Evolutionary conservation across 2,797 vertebrate genomes (phyloP), one percentile per base, ranked within the genome.

Genomic region (Graptemys geographica): DNA sequence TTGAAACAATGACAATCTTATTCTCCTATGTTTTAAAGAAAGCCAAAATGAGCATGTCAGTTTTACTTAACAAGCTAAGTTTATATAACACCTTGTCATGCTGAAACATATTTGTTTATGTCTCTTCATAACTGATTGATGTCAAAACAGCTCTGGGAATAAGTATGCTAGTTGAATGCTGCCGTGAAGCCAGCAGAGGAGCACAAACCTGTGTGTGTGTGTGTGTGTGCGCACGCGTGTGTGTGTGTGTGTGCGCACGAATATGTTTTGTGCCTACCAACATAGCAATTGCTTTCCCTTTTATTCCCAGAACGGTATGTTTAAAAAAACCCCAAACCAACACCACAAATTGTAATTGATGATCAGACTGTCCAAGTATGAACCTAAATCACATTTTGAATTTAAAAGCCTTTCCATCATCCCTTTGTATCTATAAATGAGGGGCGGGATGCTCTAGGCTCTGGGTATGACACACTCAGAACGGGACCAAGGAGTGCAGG

Each of bases 21-120:
- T 25, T 90, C 93, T 12, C 78, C 41, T 83, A 1, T 3, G 41
- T n/a, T 93, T 85, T 88, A 53, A 41, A 33, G 49, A 27, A 88
- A 84, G 69, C 15, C 21, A 52, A 79, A 78, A 86, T 44, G 76
- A 94, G 88, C 33, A 13, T 16, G 56, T 5, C 56, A 69, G 52
- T 18, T 91, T 94, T 69, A 47, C 56, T 87, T 90, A 81, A 28
- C 57, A 86, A 44, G 7, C 72, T 88, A 65, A 86, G 79, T 80
- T 44, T 90, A 81, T 21, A 11, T 44, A 69, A 55, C 52, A 57
- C 65, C 56, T 91, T 81, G 52, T 31, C 21, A 62, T 47, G 5
- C 15, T 81, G 69, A 52, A 80, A 31, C 13, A 25, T 33, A 65
- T 93, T 57, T 37, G n/a, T 11, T 74, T 47, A 5, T 5, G 31